Evolutionary conservation across 2,797 vertebrate genomes (phyloP), one percentile per base, ranked within the genome.

Genomic region (Chaunax sp.): DNA sequence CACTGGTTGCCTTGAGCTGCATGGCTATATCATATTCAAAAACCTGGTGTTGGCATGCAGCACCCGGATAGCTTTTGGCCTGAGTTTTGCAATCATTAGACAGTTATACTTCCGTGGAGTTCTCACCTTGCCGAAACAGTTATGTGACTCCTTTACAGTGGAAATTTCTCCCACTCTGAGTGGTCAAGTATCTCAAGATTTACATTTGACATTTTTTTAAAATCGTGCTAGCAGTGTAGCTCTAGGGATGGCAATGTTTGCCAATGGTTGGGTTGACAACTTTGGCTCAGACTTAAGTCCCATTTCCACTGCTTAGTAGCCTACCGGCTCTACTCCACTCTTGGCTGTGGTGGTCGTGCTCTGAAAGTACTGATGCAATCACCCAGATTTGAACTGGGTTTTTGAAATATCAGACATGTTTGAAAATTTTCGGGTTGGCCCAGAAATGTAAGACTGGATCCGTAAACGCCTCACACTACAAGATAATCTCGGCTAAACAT

Each of bases 21-120:
- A 15, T 40, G 45, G n/a, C n/a, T 38, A 49, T 71, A 72, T 75
- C 63, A 69, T 67, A 75, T 75, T 59, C 3, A 51, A 46, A 71
- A 78, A 53, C 46, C 37, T 46, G 64, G 8, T 19, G 18, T 74
- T 69, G 35, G 20, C 53, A 69, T 52, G 45, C 40, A 43, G 62
- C 58, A 16, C 9, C 51, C 11, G 4, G 14, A 8, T 15, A 51
- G 64, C 62, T 30, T 77, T 56, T 53, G 43, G 55, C 46, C 52
- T 43, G n/a, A 43, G 15, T 25, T 25, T 40, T 35, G 43, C 50
- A 26, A 47, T 49, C 19, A 64, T 30, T 23, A 33, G 4, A 40
- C 38, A 20, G 58, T 54, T 58, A 40, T 3, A 61, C 30, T 22
- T 56, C 19, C 2, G 4, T 55, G 43, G 52, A 33, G 22, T 47